Evolutionary conservation across 1,140 invertebrate species (phyloP).

Genomic region (Lutraria rhynchaena): DNA sequence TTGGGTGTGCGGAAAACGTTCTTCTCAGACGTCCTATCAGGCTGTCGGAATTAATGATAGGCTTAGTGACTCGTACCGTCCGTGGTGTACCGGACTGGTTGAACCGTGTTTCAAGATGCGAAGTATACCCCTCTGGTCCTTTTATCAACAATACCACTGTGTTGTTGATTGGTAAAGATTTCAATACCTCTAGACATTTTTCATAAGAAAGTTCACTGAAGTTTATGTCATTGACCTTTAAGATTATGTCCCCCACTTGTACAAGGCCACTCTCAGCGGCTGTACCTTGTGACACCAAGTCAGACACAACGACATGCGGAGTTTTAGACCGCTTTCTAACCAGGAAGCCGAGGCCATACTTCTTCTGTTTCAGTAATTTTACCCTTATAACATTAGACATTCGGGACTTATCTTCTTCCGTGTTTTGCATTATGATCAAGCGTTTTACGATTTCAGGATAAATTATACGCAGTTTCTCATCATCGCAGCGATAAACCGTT

Average conservation of each 20-base stretch:
- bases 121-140: constrained; percentile 75
- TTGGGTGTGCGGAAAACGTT: constrained; percentile 56
- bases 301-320: constrained; percentile 75
- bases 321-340: constrained; percentile 73
- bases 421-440: no score
- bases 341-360: constrained; percentile 77
- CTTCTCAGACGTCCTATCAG: constrained; percentile 69
- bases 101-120: constrained; percentile 78
- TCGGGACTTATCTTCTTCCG: not conserved
- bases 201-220: constrained; percentile 74
- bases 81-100: constrained; percentile 72
- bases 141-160: constrained; percentile 71
- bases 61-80: constrained; percentile 74
- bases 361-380: constrained; percentile 73
- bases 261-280: constrained; percentile 77
- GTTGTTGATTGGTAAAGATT: constrained; percentile 69
- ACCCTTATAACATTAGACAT: constrained; percentile 75
- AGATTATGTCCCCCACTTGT: constrained; percentile 76
- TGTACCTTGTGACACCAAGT: constrained; percentile 72
- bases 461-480: no score
- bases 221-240: constrained; percentile 77
- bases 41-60: constrained; percentile 65
- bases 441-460: no score
- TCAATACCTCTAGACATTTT: constrained; percentile 73
- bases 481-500: no score